A percentile compares a stretch with the other conserved stretches of the same genome.
These are phyloP conservation scores for Hippocampus zosterae DNA, from an alignment of 2,113 vertebrate species.

Conservation along the genomic window DNA sequence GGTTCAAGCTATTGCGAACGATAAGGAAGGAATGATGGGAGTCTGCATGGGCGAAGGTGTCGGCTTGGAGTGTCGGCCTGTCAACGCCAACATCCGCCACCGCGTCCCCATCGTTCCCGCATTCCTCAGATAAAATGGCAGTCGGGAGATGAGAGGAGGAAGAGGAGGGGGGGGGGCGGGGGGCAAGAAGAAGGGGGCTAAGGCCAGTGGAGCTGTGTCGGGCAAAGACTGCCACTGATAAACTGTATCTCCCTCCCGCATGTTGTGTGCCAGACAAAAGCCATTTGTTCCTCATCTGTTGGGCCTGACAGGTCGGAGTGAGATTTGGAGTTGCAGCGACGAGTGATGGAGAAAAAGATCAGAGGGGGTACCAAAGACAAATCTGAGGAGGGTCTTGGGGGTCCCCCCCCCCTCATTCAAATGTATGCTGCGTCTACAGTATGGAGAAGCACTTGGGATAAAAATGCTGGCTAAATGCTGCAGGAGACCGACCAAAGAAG, in stretches of 20 bases:
- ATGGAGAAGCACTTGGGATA: conserved; percentile 30
- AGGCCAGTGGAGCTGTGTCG: conserved; percentile 24
- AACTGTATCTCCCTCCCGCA: conserved; percentile 60
- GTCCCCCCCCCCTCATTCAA: conserved; percentile 14
- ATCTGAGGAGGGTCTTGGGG: not conserved
- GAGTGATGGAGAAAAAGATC: conserved; percentile 23
- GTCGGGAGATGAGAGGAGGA: conserved; percentile 22
- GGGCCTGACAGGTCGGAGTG: conserved; percentile 53
- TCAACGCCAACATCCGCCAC: conserved; percentile 30
- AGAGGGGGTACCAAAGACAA: not conserved
- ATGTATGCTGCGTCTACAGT: conserved; percentile 19
- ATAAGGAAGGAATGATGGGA: conserved; percentile 19
- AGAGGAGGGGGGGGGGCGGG: too few relatives aligned
- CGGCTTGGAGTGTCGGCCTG: conserved; percentile 28
- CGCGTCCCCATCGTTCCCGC: conserved; percentile 47
- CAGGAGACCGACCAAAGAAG: conserved; percentile 37
- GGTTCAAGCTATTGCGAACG: conserved; percentile 15
- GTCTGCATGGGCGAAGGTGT: conserved; percentile 44
- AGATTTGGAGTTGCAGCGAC: conserved; percentile 28
- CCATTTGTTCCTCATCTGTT: conserved; percentile 67
- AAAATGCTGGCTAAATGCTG: conserved; percentile 27
- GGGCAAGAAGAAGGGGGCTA: conserved; percentile 17
- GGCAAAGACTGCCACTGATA: conserved; percentile 58
- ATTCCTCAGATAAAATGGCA: conserved; percentile 67
- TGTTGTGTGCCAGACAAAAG: conserved; percentile 67